phyloP scores from a whole-genome alignment of 53 echinoderm and acorn worm genomes.

The Holothuria leucospilota region DNA sequence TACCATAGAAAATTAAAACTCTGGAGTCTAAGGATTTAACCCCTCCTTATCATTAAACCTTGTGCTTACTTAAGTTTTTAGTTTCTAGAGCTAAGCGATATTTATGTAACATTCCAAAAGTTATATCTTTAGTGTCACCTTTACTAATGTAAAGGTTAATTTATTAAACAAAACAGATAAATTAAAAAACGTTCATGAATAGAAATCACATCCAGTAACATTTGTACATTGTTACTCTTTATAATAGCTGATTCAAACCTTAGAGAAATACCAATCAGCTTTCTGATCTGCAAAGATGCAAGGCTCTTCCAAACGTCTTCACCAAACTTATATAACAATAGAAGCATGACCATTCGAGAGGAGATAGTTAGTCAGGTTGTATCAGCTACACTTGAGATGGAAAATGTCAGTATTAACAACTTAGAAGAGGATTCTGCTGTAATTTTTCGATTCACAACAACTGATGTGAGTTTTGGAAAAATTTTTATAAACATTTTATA shows the following conservation, averaged over 20 bases:
- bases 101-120: no score
- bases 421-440: not conserved
- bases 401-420: not conserved
- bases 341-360: not conserved
- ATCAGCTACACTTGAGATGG: not conserved
- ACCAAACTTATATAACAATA: not conserved
- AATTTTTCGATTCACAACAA: not conserved
- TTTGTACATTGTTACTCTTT: not conserved
- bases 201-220: no score
- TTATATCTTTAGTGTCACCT: no score
- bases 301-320: slow-evolving; percentile 1
- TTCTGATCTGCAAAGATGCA: slow-evolving; percentile 16
- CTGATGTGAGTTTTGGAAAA: not conserved
- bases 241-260: not conserved
- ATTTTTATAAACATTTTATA: no score
- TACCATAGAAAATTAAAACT: no score
- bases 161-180: no score
- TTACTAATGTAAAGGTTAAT: no score
- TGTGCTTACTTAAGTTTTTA: no score
- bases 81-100: no score
- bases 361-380: slow-evolving; percentile 3
- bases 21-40: no score
- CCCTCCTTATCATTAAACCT: no score
- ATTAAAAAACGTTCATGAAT: no score
- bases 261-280: slow-evolving; percentile 5